Percentiles rank a stretch among this genome's conserved stretches.
Conservation (phyloP, 2,888 invertebrate genomes). For the Stenurella melanura region DNA sequence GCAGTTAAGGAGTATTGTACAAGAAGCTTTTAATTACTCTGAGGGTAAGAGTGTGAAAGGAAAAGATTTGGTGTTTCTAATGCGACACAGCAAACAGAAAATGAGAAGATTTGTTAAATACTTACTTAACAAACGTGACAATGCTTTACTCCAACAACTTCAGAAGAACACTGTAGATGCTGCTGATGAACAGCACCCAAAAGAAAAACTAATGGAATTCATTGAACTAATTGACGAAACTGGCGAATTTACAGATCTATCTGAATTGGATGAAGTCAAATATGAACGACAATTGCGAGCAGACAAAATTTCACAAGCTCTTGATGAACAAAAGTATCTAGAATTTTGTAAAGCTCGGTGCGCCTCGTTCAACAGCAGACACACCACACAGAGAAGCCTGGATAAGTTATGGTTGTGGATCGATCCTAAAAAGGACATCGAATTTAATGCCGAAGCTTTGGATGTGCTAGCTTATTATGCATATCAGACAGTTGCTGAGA, state of each 20-base stretch:
- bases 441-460: conserved; percentile 79
- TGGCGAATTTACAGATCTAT: conserved; percentile 75
- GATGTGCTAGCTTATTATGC: conserved; percentile 90
- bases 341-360: conserved; percentile 88
- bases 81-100: conserved; percentile 88
- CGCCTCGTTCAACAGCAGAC: conserved; percentile 78
- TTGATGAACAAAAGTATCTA: conserved; percentile 79
- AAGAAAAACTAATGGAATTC: conserved; percentile 74
- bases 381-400: conserved; percentile 63
- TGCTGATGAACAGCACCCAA: conserved; percentile 74
- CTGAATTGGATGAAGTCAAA: conserved; percentile 76
- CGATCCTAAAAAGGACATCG: conserved; percentile 79
- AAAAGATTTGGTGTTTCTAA: conserved; percentile 85
- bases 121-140: conserved; percentile 77
- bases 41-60: conserved; percentile 74
- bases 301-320: conserved; percentile 77
- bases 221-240: conserved; percentile 77
- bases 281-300: conserved; percentile 79
- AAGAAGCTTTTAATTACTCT: conserved; percentile 83
- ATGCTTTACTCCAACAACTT: conserved; percentile 68
- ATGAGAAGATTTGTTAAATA: conserved; percentile 86
- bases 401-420: conserved; percentile 79
- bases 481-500: conserved; percentile 92
- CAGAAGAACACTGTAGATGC: conserved; percentile 69
- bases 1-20: conserved; percentile 86